phyloP scores from a whole-genome alignment of 2,113 vertebrate species.

The Pachypanchax playfairii region DNA sequence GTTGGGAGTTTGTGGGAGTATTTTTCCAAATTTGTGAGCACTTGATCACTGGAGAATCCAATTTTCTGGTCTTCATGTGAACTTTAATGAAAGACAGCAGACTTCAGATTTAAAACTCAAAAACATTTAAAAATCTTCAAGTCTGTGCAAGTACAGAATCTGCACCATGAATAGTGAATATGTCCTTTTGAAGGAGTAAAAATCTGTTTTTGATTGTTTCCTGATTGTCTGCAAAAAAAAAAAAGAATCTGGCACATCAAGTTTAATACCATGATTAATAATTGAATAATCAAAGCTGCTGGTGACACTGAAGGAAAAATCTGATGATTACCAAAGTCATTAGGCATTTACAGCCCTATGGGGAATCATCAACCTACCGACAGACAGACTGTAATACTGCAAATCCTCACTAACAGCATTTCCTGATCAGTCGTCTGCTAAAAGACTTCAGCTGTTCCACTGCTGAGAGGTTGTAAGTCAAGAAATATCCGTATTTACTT shows the following conservation, averaged over 20 bases:
- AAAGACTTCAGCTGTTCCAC: conserved; percentile 9
- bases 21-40: no score
- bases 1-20: no score
- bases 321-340: background rate
- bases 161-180: background rate
- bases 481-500: background rate
- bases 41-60: no score
- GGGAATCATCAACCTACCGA: conserved; percentile 2
- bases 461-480: background rate
- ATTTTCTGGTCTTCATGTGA: no score
- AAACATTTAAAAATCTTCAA: background rate
- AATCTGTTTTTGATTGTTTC: background rate
- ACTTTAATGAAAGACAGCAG: no score
- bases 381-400: no score
- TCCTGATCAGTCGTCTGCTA: conserved; percentile 4
- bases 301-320: conserved; percentile 1
- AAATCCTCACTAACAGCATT: background rate
- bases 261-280: background rate
- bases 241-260: background rate
- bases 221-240: background rate
- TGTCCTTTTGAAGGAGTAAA: no score
- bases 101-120: no score
- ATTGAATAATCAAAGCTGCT: background rate
- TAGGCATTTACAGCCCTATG: conserved; percentile 1
- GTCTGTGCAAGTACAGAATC: background rate